Evolutionary conservation across 2,113 vertebrate species (phyloP).

Genomic region (Gymnorhina tibicen): DNA sequence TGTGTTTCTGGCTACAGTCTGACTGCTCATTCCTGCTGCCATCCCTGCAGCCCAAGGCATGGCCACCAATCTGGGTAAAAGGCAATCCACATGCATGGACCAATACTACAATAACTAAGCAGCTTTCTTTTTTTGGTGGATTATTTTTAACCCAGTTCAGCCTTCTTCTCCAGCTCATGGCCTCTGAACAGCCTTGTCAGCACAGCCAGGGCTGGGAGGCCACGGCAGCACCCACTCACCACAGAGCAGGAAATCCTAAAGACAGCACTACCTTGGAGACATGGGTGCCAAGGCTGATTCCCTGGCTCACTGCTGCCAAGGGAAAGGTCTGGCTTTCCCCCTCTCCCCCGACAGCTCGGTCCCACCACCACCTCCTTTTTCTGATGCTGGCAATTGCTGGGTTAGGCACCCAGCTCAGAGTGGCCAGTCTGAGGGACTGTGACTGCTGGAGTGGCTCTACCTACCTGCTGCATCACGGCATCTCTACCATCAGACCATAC

Average conservation of each 20-base stretch:
- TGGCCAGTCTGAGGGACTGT: not conserved
- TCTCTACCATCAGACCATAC: not conserved
- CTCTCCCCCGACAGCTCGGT: accelerated
- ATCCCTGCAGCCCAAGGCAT: accelerated
- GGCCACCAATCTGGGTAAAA: not conserved
- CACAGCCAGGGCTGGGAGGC: not conserved
- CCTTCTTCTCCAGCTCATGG: not conserved
- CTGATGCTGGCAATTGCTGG: not conserved
- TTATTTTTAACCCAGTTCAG: not conserved
- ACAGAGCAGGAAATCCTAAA: not conserved
- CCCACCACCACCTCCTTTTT: not conserved
- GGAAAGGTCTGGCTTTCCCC: not conserved
- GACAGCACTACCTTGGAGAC: not conserved
- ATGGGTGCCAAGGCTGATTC: not conserved
- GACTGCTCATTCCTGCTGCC: not conserved
- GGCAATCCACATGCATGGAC: not conserved
- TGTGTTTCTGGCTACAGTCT: not conserved
- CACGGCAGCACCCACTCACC: not conserved
- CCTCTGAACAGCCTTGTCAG: not conserved
- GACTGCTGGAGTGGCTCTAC: not conserved
- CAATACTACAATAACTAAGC: not conserved
- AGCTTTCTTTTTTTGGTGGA: not conserved
- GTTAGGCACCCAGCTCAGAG: not conserved
- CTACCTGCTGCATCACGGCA: accelerated
- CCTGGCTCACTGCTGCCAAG: accelerated